phyloP scores from a whole-genome alignment of 2,113 vertebrate species.

The Periophthalmus modestus region DNA sequence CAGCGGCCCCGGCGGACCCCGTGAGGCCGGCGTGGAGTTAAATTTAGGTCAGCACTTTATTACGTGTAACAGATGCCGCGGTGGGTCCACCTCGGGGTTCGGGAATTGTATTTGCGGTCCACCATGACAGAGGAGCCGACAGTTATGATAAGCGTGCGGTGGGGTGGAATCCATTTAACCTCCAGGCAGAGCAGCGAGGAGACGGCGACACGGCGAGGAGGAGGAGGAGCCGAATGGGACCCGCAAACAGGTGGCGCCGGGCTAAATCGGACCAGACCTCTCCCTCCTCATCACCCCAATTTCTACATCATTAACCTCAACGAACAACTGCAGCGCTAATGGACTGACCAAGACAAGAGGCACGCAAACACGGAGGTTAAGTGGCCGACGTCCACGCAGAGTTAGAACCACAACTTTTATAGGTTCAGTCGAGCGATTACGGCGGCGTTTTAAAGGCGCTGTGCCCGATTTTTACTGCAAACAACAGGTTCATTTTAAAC shows the following conservation, averaged over 20 bases:
- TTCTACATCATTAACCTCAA: conserved; percentile 59
- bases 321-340: conserved; percentile 14
- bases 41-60: conserved; percentile 74
- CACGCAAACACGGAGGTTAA: conserved; percentile 5
- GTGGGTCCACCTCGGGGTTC: conserved; percentile 50
- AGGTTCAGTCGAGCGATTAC: background rate
- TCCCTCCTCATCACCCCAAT: conserved; percentile 40
- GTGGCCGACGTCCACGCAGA: conserved; percentile 3
- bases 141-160: conserved; percentile 73
- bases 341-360: background rate
- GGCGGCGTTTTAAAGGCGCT: background rate
- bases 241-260: conserved; percentile 39
- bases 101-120: conserved; percentile 69
- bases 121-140: conserved; percentile 62
- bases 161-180: conserved; percentile 70
- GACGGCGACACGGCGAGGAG: conserved; percentile 33
- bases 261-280: conserved; percentile 41
- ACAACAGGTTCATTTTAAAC: too few relatives aligned
- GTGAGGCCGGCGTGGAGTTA: conserved; percentile 48
- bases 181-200: conserved; percentile 39
- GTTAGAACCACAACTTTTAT: background rate
- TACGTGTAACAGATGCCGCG: conserved; percentile 69
- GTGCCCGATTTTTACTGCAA: too few relatives aligned
- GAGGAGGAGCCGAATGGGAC: conserved; percentile 5
- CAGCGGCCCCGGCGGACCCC: conserved; percentile 22